These are phyloP conservation scores for Gadopsis marmoratus DNA, from an alignment of 2,797 vertebrate species.

Conservation along the genomic window DNA sequence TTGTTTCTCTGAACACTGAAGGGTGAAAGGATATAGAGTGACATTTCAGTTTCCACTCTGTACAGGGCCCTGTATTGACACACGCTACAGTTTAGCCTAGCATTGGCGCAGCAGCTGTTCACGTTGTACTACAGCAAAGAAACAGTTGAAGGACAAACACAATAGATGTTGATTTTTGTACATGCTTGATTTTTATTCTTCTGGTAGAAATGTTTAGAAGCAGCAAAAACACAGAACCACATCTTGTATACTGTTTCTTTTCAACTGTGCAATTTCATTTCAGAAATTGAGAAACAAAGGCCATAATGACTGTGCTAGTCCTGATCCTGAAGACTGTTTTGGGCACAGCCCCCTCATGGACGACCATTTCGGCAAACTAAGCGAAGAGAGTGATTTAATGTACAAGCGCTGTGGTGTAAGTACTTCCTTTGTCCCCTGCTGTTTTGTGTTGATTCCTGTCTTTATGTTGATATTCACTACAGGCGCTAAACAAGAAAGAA, in stretches of 20 bases:
- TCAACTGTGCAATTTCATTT: constrained; percentile 99
- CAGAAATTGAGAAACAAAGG: constrained; percentile 99
- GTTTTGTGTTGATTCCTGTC: constrained; percentile 99
- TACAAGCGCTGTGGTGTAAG: constrained; percentile 99
- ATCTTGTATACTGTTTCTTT: constrained; percentile 81
- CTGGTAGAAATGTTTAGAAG: constrained; percentile 35
- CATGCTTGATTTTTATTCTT: constrained; percentile 19
- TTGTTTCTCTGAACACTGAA: constrained; percentile 67
- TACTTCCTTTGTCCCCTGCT: constrained; percentile 94
- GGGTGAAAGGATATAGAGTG: constrained; percentile 60
- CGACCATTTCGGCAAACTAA: constrained; percentile 99
- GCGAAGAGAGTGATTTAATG: constrained; percentile 99
- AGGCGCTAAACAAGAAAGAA: constrained; percentile 99
- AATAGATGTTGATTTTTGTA: constrained; percentile 4
- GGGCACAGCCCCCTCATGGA: constrained; percentile 99
- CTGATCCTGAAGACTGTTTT: constrained; percentile 99
- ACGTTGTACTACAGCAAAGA: constrained; percentile 4
- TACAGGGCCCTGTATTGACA: constrained; percentile 17
- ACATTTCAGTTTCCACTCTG: constrained; percentile 64
- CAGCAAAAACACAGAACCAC: constrained; percentile 48
- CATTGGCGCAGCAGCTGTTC: constrained; percentile 1
- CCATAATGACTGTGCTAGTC: constrained; percentile 99
- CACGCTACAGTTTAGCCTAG: constrained; percentile 21
- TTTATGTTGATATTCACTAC: constrained; percentile 98
- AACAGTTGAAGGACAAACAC: background rate